phyloP scores from a whole-genome alignment of 1,140 invertebrate genomes.

The Patella vulgata region DNA sequence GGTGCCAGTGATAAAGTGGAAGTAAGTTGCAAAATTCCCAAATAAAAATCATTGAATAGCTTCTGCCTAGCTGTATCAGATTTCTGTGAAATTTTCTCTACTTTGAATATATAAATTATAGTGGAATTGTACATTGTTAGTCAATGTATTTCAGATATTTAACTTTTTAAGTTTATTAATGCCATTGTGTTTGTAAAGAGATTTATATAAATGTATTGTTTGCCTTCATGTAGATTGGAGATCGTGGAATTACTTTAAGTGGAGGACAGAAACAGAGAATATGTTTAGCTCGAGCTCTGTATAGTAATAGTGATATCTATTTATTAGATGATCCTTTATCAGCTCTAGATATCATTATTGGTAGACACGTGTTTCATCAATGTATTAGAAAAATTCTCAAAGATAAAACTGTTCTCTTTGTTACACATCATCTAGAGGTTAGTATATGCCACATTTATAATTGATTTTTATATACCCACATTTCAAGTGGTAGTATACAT shows the following conservation, averaged over 20 bases:
- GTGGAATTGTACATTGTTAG: too few species aligned
- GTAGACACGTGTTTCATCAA: conserved; percentile 65
- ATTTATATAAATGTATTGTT: not conserved
- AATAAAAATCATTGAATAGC: too few species aligned
- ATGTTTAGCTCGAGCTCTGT: conserved; percentile 92
- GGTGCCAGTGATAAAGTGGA: conserved; percentile 74
- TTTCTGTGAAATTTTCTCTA: too few species aligned
- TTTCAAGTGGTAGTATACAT: not conserved
- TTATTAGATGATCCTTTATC: conserved; percentile 71
- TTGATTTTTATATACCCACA: not conserved
- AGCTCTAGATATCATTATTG: conserved; percentile 69
- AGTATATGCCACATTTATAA: too few species aligned
- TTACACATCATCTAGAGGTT: conserved; percentile 74
- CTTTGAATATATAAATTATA: too few species aligned
- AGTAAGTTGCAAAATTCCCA: conserved; percentile 68
- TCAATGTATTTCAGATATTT: not conserved
- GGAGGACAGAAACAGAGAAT: conserved; percentile 98
- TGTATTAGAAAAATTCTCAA: conserved; percentile 69
- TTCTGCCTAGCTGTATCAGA: too few species aligned
- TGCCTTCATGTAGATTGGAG: conserved; percentile 73
- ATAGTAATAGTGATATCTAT: conserved; percentile 71
- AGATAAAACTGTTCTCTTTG: conserved; percentile 77
- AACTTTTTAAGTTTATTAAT: not conserved
- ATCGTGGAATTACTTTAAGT: conserved; percentile 90
- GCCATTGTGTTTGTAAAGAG: not conserved